A percentile compares a stretch with the other conserved stretches of the same genome.
These are phyloP conservation scores for Scytalopus superciliaris DNA, from an alignment of 2,113 vertebrate genomes.

Conservation along the genomic window DNA sequence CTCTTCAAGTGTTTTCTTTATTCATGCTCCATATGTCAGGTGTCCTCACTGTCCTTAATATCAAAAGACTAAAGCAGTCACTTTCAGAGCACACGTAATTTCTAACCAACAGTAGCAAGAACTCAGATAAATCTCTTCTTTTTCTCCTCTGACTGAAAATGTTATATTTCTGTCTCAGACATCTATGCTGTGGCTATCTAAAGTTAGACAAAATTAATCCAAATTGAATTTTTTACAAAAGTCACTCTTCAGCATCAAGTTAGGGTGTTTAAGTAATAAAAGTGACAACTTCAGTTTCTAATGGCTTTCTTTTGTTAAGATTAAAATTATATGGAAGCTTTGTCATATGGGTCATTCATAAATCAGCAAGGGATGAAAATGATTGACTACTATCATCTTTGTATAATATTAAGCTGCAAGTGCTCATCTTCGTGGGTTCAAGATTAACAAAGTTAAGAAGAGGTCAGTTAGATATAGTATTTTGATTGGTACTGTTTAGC, in stretches of 20 bases:
- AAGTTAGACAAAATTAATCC: not conserved
- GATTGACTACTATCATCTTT: not conserved
- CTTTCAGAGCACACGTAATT: not conserved
- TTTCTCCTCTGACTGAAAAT: not conserved
- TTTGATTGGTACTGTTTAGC: not conserved
- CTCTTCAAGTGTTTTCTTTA: not conserved
- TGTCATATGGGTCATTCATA: not conserved
- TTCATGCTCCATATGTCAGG: not conserved
- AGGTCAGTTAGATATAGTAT: not conserved
- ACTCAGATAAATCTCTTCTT: not conserved
- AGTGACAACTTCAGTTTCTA: accelerated
- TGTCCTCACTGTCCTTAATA: not conserved
- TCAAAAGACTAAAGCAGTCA: not conserved
- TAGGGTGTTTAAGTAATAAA: not conserved
- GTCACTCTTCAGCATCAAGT: not conserved
- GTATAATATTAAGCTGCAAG: not conserved
- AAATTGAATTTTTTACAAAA: not conserved
- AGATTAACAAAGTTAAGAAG: not conserved
- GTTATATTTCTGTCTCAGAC: not conserved
- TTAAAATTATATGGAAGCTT: not conserved
- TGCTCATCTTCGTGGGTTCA: not conserved
- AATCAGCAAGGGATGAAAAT: not conserved
- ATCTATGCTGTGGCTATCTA: not conserved
- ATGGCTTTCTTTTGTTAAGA: not conserved
- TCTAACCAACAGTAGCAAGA: not conserved